Base-by-base conservation (phyloP, 2,797 vertebrate species). In the Clarias platycephalus region DNA sequence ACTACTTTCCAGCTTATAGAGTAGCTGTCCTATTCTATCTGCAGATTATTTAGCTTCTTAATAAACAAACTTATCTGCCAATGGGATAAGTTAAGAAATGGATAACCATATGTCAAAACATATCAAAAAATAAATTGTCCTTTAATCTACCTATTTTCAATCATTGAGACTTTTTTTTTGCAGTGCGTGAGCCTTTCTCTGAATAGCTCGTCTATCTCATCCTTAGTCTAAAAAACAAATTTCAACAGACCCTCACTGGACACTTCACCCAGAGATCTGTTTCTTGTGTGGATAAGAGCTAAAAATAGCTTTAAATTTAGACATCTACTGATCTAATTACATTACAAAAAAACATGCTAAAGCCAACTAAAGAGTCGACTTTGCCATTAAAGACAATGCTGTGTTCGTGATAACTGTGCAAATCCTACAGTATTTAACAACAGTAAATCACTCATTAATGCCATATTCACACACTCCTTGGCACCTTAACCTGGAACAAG, bases 251-350 rank as follows among this genome's bases (percentile, higher is more conserved):
- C 67, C 60, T 78, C 57, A 57, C 76, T 8, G 24, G 79, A 86
- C 67, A 84, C 80, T 63, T 83, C 71, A 84, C 57, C 84, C 83
- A 70, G 53, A 18, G 64, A 77, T 86, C 74, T 70, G 76, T 80
- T 49, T 80, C 31, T 80, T 81, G 75, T 60, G 67, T 68, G 76
- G 53, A 83, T 66, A 58, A 62, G 58, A 57, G 28, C 78, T 86
- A 87, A 89, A 89, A 90, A 89, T 92, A 91, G 82, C 44, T 31
- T n/a, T 44, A 40, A 37, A 67, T 68, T 86, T 78, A 58, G 55
- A 67, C 82, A 76, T 64, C 86, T 60, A 81, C 74, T 80, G 72
- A 88, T 90, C 79, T 83, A 86, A 84, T 90, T 87, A 86, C 86
- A 90, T 76, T 84, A 57, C 26, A 66, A 86, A 86, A 76, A 82